Evolutionary conservation across 2,888 invertebrate genomes (phyloP).

Genomic region (Cactoblastis cactorum): DNA sequence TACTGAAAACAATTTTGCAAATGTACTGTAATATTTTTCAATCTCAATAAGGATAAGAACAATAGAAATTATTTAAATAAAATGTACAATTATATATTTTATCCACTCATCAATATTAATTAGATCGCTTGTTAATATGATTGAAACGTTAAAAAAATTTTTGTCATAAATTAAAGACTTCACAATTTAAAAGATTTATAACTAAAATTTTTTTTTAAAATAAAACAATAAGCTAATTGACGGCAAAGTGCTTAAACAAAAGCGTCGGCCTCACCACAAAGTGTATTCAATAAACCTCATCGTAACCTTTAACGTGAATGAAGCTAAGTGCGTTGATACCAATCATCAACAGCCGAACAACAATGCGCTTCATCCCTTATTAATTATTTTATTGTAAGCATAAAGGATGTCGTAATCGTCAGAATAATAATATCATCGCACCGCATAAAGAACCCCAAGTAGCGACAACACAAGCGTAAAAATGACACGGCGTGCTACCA

Average conservation of each 20-base stretch:
- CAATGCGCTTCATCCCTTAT: constrained; percentile 78
- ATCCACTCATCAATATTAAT: too few relatives aligned
- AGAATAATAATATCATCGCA: constrained; percentile 78
- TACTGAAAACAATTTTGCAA: constrained; percentile 15
- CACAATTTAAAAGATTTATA: too few relatives aligned
- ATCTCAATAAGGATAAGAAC: too few relatives aligned
- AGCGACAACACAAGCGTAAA: constrained; percentile 78
- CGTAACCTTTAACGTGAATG: constrained; percentile 61
- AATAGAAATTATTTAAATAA: too few relatives aligned
- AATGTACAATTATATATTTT: too few relatives aligned
- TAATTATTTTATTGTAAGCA: constrained; percentile 79
- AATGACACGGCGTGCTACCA: constrained; percentile 74
- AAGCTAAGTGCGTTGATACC: constrained; percentile 67
- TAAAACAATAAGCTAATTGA: constrained; percentile 34
- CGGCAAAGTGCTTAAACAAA: constrained; percentile 42
- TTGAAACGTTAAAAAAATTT: too few relatives aligned
- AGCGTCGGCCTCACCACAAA: constrained; percentile 40
- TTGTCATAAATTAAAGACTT: too few relatives aligned
- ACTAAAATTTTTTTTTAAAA: background rate
- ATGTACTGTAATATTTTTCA: too few relatives aligned
- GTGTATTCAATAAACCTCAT: constrained; percentile 55
- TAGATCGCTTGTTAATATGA: too few relatives aligned
- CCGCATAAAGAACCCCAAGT: constrained; percentile 76
- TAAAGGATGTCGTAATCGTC: constrained; percentile 78
- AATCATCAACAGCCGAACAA: constrained; percentile 65